Conservation (phyloP, 2,797 vertebrate genomes). For the Pogonophryne albipinna region DNA sequence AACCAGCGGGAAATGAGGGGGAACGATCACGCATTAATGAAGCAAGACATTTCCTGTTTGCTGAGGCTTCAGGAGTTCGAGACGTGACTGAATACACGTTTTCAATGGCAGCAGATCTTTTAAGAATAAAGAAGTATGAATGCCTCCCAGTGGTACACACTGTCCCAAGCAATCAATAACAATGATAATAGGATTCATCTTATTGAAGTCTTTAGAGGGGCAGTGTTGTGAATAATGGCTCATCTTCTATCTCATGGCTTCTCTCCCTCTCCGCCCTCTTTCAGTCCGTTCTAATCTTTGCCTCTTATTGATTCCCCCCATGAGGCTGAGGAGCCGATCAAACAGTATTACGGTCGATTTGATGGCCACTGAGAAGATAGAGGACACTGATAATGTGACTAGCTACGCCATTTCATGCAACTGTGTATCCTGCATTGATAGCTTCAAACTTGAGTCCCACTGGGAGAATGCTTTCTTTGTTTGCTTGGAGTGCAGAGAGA, state of each 20-base stretch:
- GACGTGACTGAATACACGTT: slow-evolving; percentile 41
- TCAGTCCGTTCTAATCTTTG: slow-evolving; percentile 73
- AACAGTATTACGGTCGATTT: slow-evolving; percentile 72
- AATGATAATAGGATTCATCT: slow-evolving; percentile 79
- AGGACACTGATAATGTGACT: slow-evolving; percentile 68
- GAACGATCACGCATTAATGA: slow-evolving; percentile 47
- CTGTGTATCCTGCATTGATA: slow-evolving; percentile 36
- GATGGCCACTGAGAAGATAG: slow-evolving; percentile 71
- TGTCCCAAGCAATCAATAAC: slow-evolving; percentile 74
- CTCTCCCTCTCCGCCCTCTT: slow-evolving; percentile 51
- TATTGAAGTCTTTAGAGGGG: slow-evolving; percentile 73
- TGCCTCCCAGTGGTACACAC: slow-evolving; percentile 43
- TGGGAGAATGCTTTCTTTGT: slow-evolving; percentile 7
- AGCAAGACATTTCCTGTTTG: slow-evolving; percentile 2
- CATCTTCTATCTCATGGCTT: slow-evolving; percentile 69
- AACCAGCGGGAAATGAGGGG: background rate
- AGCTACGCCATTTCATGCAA: slow-evolving; percentile 42
- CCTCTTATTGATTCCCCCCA: slow-evolving; percentile 72
- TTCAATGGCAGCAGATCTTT: slow-evolving; percentile 34
- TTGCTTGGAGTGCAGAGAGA: slow-evolving; percentile 1
- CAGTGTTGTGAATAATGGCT: slow-evolving; percentile 80
- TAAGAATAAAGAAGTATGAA: slow-evolving; percentile 52
- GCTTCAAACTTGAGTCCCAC: slow-evolving; percentile 21
- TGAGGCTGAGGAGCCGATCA: slow-evolving; percentile 73
- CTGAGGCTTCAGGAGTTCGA: background rate